Conservation (phyloP, 2,113 vertebrate genomes). For the Grus americana region DNA sequence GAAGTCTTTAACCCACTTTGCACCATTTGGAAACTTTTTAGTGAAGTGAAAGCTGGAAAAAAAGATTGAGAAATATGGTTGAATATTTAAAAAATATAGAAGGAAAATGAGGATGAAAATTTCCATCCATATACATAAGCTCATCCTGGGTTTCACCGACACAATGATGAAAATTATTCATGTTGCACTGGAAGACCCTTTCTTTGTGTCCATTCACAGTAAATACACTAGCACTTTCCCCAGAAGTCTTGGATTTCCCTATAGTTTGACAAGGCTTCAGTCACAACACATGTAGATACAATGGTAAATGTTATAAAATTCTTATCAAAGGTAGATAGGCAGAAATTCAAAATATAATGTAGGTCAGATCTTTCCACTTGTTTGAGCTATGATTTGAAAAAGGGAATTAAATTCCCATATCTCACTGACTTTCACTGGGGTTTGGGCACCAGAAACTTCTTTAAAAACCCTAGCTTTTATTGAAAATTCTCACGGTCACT, state of each 20-base stretch:
- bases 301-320: not conserved
- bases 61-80: not conserved
- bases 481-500: constrained; percentile 48
- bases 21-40: not conserved
- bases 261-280: not conserved
- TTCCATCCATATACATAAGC: not conserved
- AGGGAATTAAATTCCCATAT: constrained; percentile 25
- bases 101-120: not conserved
- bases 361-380: not conserved
- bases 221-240: not conserved
- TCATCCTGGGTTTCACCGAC: not conserved
- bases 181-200: not conserved
- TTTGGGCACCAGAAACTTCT: not conserved
- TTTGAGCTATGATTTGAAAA: not conserved
- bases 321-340: not conserved
- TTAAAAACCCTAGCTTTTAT: constrained; percentile 9
- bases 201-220: not conserved
- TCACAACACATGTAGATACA: not conserved
- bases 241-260: not conserved
- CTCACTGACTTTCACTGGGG: constrained; percentile 12
- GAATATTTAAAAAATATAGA: not conserved
- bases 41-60: not conserved
- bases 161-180: not conserved
- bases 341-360: constrained; percentile 13
- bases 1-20: not conserved